Base-by-base conservation (phyloP, 2,113 vertebrate species). In the Myiozetetes cayanensis region DNA sequence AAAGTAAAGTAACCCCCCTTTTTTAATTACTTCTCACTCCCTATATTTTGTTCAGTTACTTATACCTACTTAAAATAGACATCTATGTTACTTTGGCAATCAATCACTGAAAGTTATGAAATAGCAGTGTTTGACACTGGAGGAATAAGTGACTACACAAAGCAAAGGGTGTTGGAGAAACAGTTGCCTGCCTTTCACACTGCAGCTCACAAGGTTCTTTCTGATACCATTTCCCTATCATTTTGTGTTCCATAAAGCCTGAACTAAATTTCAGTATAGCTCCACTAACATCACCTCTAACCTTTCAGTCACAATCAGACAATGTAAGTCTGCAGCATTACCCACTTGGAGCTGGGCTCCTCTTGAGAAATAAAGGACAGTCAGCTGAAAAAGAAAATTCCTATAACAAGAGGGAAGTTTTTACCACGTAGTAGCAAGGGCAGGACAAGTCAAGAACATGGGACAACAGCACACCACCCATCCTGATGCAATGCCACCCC, bases 191-290 rank as follows among this genome's bases (percentile, higher is more conserved):
- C 4, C 49, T 16, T 71, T 84, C 33, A 35, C 2, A n/a, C 3
- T 27, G 15, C 43, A 85, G 7, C 8, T 74, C 12, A 22, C 3
- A 1, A 62, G 3, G 2, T 4, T 70, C 12, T 33, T 27, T 27
- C 31, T 35, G 4, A 25, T 41, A 35, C 6, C 4, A 8, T 0
- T 0, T 15, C 17, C 6, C 2, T 9, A 28, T 2, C 5, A 24
- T 17, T 21, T 23, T 21, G 2, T 13, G 18, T 8, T 28, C 27
- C 15, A 5, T 49, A 33, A 65, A 74, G 20, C 39, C 43, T 41
- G 6, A 24, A 11, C 16, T 50, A 39, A 59, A 67, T 12, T 10
- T 33, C 25, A 30, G 4, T 10, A 22, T 6, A 37, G 14, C 7
- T 20, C 10, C 14, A 25, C 10, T 16, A 39, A 12, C 50, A 70